Conservation (phyloP, 2,113 vertebrate genomes). For the Rhipidura dahli region DNA sequence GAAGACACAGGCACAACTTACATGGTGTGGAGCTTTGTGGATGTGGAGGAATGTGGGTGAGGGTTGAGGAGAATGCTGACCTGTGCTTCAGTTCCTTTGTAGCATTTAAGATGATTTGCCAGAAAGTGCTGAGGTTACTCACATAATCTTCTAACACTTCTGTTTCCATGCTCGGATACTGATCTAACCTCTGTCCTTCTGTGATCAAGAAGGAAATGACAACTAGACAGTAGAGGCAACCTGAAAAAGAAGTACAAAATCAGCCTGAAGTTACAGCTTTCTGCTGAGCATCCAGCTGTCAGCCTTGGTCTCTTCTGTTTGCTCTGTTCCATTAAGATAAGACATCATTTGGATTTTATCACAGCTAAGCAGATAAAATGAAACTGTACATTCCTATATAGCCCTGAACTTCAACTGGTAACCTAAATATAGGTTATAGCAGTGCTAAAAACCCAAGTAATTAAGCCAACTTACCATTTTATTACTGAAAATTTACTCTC, state of each 20-base stretch:
- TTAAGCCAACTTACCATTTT: not conserved
- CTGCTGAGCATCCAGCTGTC: not conserved
- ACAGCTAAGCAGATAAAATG: not conserved
- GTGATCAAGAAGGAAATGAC: not conserved
- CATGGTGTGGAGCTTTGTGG: not conserved
- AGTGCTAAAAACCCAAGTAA: not conserved
- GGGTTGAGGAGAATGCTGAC: not conserved
- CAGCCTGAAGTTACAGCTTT: not conserved
- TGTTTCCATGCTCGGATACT: not conserved
- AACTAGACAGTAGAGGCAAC: not conserved
- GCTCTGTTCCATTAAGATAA: not conserved
- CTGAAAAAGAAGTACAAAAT: not conserved
- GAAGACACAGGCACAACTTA: not conserved
- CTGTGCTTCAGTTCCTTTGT: not conserved
- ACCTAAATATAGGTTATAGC: not conserved
- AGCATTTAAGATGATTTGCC: not conserved
- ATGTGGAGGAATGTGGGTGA: not conserved
- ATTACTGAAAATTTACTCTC: not conserved
- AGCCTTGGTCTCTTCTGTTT: not conserved
- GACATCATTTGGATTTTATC: not conserved
- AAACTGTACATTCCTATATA: not conserved
- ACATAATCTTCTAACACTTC: not conserved
- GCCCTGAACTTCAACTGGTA: not conserved
- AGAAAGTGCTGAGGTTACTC: not conserved
- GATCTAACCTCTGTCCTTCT: not conserved